Base-by-base conservation (phyloP, 2,888 invertebrate species). In the Lepidonotus clava region DNA sequence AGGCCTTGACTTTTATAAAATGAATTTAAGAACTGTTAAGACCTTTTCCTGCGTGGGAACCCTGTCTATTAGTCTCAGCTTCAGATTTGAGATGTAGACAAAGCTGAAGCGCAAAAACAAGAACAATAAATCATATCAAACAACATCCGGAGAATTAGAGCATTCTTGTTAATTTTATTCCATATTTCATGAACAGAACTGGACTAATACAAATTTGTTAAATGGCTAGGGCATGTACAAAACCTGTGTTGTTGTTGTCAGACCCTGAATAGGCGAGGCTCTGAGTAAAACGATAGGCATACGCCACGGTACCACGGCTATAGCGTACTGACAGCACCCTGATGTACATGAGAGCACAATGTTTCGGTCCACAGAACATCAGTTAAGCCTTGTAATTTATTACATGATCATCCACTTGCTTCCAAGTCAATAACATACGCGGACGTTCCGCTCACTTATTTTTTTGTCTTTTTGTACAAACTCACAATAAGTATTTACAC, bases 121-220 rank as follows among this genome's bases (percentile, higher is more conserved):
- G n/a, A n/a, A n/a, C n/a, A n/a, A n/a, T n/a, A n/a, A n/a, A n/a
- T n/a, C n/a, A n/a, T n/a, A n/a, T 53, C 18, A 2, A 53, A 53
- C 18, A n/a, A 53, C 4, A 53, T n/a, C 4, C 53, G n/a, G 11
- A 53, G 21, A 1, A 53, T 8, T 53, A 61, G 61, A 61, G 61
- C 61, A 61, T 71, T 71, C 14, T 80, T 41, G 18, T 46, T 46
- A 32, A n/a, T 80, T 80, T 80, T 46, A 46, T 80, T 80, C 46
- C 28, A 71, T 80, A 46, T 80, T 14, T 80, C 80, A 80, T 80
- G 80, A 80, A 80, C 80, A 80, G 41, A 80, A 80, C 80, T 80
- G 80, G 80, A 80, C 80, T 80, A 80, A 80, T 80, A 80, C 80
- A 80, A 80, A 80, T 80, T 80, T 80, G 80, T 80, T 80, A 80